Evolutionary conservation across 2,888 invertebrate genomes (phyloP), one percentile per base, ranked within the genome.

Genomic region (Yponomeuta evonymella): DNA sequence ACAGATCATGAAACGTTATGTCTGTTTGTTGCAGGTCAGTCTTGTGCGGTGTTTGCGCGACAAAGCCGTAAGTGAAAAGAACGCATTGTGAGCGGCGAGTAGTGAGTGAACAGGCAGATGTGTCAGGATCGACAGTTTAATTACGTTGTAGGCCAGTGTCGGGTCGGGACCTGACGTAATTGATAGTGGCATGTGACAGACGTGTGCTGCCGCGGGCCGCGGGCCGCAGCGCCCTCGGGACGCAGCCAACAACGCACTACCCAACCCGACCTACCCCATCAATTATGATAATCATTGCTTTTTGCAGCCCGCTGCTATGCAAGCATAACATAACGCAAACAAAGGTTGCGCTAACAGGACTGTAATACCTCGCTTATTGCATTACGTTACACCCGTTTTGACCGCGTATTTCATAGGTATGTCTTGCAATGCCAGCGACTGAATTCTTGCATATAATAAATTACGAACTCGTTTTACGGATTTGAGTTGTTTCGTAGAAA

Each of bases 161-260:
- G 74, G 76, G 74, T 77, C 77, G 76, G 71, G 74, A 72, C 81
- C 79, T 76, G 79, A 78, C 76, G 84, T 90, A 89, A 90, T 90
- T 90, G 89, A 90, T 90, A 87, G 86, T 88, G 90, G 90, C 90
- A 81, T 87, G 82, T 90, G 90, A 90, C 85, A 84, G 91, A 89
- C 89, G 83, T 83, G 78, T 81, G 81, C 81, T 80, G 79, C 79
- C 81, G 82, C 64, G 69, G 43, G 79, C 79, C 81, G 82, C 64
- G 69, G 43, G 43, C 43, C 43, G 5, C 51, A 36, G 66, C n/a
- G 48, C 70, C 71, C 72, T 36, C 68, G 70, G 71, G 72, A 70
- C 63, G 29, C 68, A 43, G 30, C 65, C 65, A 29, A 30, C 65
- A 33, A 29, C 12, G 30, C 48, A 68, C 51, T 29, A 67, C 48